Conservation (phyloP, 2,797 vertebrate genomes). For the Coccyzus lansbergi region DNA sequence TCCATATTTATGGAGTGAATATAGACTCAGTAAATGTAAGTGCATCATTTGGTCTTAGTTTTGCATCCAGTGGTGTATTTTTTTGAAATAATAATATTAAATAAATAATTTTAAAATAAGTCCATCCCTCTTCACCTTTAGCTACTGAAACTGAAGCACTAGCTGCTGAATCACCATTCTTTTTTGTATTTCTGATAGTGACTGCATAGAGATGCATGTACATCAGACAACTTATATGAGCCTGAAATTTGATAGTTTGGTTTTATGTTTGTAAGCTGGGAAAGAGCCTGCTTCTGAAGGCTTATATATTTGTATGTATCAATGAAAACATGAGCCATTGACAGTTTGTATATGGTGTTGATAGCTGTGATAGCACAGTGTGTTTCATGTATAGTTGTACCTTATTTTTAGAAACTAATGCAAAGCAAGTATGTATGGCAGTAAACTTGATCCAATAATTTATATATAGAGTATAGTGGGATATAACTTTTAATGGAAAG, state of each 20-base stretch:
- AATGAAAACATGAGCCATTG: neutral
- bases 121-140: neutral
- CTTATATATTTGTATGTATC: neutral
- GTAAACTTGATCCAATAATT: neutral
- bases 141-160: neutral
- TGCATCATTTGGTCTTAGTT: neutral
- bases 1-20: neutral
- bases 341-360: neutral
- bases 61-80: neutral
- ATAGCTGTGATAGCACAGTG: neutral
- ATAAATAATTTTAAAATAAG: neutral
- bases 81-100: neutral
- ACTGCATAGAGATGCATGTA: accelerated
- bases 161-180: neutral
- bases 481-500: neutral
- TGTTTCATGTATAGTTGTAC: neutral
- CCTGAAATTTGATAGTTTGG: neutral
- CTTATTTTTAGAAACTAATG: neutral
- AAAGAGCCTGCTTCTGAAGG: neutral
- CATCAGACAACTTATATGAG: accelerated
- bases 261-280: neutral
- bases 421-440: neutral
- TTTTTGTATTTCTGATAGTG: neutral
- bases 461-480: neutral
- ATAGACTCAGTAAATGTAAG: neutral